phyloP scores from a whole-genome alignment of 64 coral and sea anemone genomes.

The Pocillopora verrucosa region DNA sequence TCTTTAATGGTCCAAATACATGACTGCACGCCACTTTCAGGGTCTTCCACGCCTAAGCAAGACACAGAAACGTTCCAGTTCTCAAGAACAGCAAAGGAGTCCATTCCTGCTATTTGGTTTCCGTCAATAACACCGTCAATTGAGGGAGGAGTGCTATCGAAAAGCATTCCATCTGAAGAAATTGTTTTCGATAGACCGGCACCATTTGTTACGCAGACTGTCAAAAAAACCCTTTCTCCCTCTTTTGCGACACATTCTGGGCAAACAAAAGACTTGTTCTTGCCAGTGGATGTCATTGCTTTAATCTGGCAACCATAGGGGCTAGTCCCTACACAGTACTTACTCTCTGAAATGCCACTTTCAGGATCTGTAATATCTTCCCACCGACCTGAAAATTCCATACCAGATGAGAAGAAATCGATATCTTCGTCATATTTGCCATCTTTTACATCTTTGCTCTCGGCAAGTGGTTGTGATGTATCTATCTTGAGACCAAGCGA shows the following conservation, averaged over 20 bases:
- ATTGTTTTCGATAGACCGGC: slow-evolving; percentile 54
- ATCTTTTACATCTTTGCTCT: slow-evolving; percentile 27
- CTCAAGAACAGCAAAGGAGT: slow-evolving; percentile 42
- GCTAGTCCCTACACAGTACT: slow-evolving; percentile 57
- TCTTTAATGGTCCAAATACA: slow-evolving; percentile 59
- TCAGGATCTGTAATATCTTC: slow-evolving; percentile 56
- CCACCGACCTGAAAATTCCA: slow-evolving; percentile 46
- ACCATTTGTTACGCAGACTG: slow-evolving; percentile 65
- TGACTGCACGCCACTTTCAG: slow-evolving; percentile 47
- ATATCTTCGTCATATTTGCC: not conserved
- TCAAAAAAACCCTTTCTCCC: slow-evolving; percentile 50
- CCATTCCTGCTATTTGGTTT: slow-evolving; percentile 29
- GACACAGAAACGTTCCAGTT: slow-evolving; percentile 47
- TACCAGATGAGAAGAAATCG: slow-evolving; percentile 35
- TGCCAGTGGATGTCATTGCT: slow-evolving; percentile 31
- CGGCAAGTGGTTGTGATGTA: slow-evolving; percentile 43
- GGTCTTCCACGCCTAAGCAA: slow-evolving; percentile 66
- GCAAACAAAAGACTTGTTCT: slow-evolving; percentile 23
- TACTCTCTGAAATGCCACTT: slow-evolving; percentile 42
- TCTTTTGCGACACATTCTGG: slow-evolving; percentile 15
- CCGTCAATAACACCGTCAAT: slow-evolving; percentile 52
- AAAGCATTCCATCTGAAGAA: slow-evolving; percentile 53
- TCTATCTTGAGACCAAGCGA: slow-evolving; percentile 52
- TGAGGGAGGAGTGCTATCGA: slow-evolving; percentile 58
- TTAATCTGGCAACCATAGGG: slow-evolving; percentile 55